phyloP scores from a whole-genome alignment of 2,888 invertebrate species.

The Prostheceraeus crozeri region DNA sequence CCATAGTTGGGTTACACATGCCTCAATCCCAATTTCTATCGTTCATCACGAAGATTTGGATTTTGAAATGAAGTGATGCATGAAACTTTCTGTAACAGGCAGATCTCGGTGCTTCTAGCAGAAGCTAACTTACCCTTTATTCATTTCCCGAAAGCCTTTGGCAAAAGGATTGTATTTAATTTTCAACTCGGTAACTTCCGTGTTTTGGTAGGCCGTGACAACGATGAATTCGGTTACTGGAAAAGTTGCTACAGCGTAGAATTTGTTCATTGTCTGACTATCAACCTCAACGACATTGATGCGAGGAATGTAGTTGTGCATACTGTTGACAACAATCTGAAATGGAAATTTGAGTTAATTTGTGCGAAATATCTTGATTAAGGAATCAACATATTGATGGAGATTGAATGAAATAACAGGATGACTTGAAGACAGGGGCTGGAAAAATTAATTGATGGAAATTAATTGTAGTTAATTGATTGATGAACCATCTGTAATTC shows the following conservation, averaged over 20 bases:
- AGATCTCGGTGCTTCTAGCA: no score
- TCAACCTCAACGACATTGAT: constrained; percentile 50
- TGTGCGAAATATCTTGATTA: constrained; percentile 6
- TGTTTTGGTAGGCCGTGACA: constrained; percentile 56
- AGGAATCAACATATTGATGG: not conserved
- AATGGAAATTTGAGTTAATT: not conserved
- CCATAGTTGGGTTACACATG: no score
- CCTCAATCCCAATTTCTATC: no score
- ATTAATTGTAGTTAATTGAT: no score
- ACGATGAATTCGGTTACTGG: constrained; percentile 55
- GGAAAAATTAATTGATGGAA: no score
- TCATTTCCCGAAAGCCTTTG: constrained; percentile 31
- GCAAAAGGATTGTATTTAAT: constrained; percentile 30
- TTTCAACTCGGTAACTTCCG: constrained; percentile 46
- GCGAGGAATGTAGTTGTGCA: constrained; percentile 55
- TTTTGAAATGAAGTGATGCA: no score
- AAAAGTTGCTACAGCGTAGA: constrained; percentile 41
- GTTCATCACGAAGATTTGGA: no score
- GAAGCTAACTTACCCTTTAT: no score
- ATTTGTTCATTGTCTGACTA: not conserved
- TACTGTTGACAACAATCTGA: constrained; percentile 40
- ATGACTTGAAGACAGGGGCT: no score
- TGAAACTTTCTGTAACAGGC: no score
- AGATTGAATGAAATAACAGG: no score
- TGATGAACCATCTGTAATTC: no score